phyloP scores from a whole-genome alignment of 1,140 invertebrate species.

The Reticulitermes speratus region DNA sequence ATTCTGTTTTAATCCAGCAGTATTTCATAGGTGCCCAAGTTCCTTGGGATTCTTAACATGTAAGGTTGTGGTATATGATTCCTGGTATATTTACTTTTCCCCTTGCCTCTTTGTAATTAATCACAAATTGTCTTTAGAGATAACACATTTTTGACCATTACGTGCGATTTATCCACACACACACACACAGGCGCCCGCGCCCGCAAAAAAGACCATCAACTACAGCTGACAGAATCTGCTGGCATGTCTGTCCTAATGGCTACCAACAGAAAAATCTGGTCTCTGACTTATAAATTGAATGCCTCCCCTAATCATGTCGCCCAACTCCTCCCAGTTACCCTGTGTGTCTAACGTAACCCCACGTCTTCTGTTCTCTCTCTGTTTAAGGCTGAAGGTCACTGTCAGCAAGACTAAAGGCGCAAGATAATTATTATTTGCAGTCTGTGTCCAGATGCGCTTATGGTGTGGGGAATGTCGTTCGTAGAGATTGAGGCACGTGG shows the following conservation, averaged over 20 bases:
- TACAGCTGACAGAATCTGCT: conserved; percentile 3
- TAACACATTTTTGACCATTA: background rate
- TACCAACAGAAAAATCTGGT: background rate
- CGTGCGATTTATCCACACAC: background rate
- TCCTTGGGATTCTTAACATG: too few species aligned
- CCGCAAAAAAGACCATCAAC: background rate
- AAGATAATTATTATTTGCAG: too few species aligned
- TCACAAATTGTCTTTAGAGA: background rate
- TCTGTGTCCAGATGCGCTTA: too few species aligned
- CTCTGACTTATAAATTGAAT: conserved; percentile 16
- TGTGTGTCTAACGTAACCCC: background rate
- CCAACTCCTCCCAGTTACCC: background rate
- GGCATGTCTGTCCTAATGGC: background rate
- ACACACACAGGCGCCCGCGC: too few species aligned
- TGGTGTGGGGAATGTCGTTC: too few species aligned
- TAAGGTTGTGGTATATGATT: background rate
- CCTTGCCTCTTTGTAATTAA: background rate
- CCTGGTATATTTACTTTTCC: background rate
- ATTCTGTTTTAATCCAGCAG: too few species aligned
- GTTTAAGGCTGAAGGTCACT: conserved; percentile 6
- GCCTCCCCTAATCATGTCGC: background rate
- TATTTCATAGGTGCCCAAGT: too few species aligned
- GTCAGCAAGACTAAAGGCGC: background rate
- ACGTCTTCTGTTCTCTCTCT: background rate
- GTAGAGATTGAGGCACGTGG: too few species aligned